Conservation (phyloP, 2,113 vertebrate species). For the Colinus virginianus region DNA sequence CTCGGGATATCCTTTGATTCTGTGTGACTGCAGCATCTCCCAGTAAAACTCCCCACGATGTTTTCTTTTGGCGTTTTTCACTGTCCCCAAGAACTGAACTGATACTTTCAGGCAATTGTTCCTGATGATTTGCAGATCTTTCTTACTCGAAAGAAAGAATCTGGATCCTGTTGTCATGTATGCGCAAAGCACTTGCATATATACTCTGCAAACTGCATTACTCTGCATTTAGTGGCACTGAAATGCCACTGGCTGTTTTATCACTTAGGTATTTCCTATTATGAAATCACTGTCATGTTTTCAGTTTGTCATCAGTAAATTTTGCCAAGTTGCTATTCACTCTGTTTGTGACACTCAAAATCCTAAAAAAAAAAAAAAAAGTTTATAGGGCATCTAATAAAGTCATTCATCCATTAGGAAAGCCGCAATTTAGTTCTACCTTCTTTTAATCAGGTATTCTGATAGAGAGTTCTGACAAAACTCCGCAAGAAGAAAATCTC, state of each 20-base stretch:
- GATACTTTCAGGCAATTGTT: not conserved
- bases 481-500: not conserved
- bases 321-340: not conserved
- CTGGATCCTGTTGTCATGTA: not conserved
- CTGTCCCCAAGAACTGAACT: not conserved
- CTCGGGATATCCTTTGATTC: not conserved
- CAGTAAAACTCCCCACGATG: not conserved
- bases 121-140: not conserved
- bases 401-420: not conserved
- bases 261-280: not conserved
- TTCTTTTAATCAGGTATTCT: not conserved
- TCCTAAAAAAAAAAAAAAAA: not conserved
- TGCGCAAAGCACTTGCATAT: not conserved
- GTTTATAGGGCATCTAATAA: not conserved
- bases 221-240: not conserved
- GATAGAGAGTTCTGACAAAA: not conserved
- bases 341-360: not conserved
- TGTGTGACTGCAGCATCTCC: not conserved
- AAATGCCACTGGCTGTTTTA: not conserved
- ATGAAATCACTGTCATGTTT: not conserved
- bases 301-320: not conserved
- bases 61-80: not conserved
- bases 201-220: not conserved
- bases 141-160: not conserved
- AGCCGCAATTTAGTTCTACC: not conserved